Evolutionary conservation across 2,113 vertebrate species (phyloP).

Genomic region (Indri indri): DNA sequence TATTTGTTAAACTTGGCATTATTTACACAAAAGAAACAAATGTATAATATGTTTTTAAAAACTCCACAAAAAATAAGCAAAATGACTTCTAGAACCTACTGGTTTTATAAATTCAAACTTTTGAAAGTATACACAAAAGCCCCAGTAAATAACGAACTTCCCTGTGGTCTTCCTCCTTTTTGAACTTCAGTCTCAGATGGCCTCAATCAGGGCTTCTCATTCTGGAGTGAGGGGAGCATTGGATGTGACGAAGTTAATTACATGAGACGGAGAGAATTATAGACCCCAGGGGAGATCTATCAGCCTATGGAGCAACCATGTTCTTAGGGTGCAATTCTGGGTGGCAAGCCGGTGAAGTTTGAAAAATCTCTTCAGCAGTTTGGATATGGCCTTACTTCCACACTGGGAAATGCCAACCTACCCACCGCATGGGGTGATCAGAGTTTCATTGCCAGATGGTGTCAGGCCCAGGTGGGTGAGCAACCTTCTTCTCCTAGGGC

Average conservation of each 20-base stretch:
- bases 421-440: not conserved
- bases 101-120: not conserved
- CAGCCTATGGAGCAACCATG: too few relatives aligned
- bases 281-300: not conserved
- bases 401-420: not conserved
- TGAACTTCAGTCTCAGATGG: not conserved
- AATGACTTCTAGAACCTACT: not conserved
- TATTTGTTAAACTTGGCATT: not conserved
- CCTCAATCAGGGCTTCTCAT: not conserved
- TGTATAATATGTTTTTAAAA: not conserved
- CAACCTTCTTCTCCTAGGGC: rapidly evolving
- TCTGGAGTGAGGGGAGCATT: not conserved
- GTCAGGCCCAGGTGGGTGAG: not conserved
- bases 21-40: not conserved
- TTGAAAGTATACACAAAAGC: not conserved
- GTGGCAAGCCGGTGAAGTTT: not conserved
- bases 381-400: not conserved
- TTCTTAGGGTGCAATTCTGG: not conserved
- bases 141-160: not conserved
- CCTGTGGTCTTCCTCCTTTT: not conserved
- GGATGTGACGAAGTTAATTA: not conserved
- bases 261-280: too few relatives aligned
- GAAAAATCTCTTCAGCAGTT: not conserved
- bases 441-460: slow-evolving; percentile 11
- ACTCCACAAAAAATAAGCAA: not conserved